Base-by-base conservation (phyloP, 2,113 vertebrate genomes). In the Strigops habroptila region DNA sequence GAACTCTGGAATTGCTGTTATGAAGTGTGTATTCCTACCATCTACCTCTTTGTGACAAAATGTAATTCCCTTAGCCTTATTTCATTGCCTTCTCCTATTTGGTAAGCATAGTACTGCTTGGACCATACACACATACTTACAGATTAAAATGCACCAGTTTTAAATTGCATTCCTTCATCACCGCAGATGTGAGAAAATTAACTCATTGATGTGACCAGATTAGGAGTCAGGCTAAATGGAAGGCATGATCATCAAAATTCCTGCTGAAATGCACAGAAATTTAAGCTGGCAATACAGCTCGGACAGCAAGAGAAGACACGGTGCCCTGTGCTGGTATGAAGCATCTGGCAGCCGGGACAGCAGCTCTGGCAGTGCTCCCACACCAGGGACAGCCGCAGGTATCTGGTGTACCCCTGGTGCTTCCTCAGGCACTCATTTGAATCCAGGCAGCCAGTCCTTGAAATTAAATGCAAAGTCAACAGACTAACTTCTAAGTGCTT, bases 391-490 rank as follows among this genome's bases (percentile, higher is more conserved):
- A 1, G 51, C 57, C 7, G 6, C 59, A 93, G 76, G 82, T 95
- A 93, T 37, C 76, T 64, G 43, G 37, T 71, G 28, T 30, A 71
- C 64, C 85, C 39, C 86, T 63, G n/a, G 80, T 86, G 71, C 63
- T 41, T 85, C 43, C 65, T 93, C 73, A 95, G 78, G 51, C 80
- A 37, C 49, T 96, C 43, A 71, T 57, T 81, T 93, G 69, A 89
- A 96, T 90, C 90, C 79, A 94, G 51, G 74, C 71, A 94, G 64
- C 16, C 77, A 91, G 67, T 74, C 68, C 79, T 96, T 84, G 52
- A 82, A 95, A 89, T 18, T 85, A 86, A 94, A 67, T 18, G 55
- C 52, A 86, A 90, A 96, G 68, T 94, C 93, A 80, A 89, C 94
- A 90, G 37, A 87, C 18, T 77, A 71, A 86, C 51, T 81, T 95